Base-by-base conservation (phyloP, 2,888 invertebrate species). In the Amphipoea lucens region DNA sequence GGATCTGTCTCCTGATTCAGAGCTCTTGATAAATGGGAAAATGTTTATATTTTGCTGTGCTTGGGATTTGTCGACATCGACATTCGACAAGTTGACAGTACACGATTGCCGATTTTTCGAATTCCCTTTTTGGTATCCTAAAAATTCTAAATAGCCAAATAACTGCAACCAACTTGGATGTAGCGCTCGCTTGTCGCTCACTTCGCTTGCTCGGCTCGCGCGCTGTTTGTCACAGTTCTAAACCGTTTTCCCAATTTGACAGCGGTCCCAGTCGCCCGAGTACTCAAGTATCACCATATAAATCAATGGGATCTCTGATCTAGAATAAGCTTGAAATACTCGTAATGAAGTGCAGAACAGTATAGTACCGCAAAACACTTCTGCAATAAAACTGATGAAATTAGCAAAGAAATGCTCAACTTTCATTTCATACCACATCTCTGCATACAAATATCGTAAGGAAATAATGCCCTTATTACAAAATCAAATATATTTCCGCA, bases 401-500 rank as follows among this genome's bases (percentile, higher is more conserved):
- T 42, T 23, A 51, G 2, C 23, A 73, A 57, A n/a, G 4, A 48
- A 80, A 36, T 11, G 12, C 14, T 36, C 14, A 51, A 81, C 57
- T 82, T 72, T 20, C 12, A 45, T 29, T 29, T 29, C 45, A 40
- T 23, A 14, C 17, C 4, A 51, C 2, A 2, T 7, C 63, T 75
- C 63, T 42, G 42, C 36, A 75, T 17, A 40, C 66, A 77, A 70
- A 70, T 57, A 63, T 48, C 36, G 4, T 20, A 60, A 3, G 20
- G 29, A 57, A 74, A 76, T 67, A 63, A 57, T 36, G 20, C 40
- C 62, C n/a, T 51, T 68, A 78, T 14, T 57, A 57, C 75, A 74
- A 78, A 74, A 76, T 48, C 65, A 70, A 83, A 71, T 62, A 67
- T 29, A 70, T 67, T 78, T 78, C 84, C 79, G 54, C 65, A 7